These are phyloP conservation scores for Macrosiphum euphorbiae DNA, from an alignment of 2,888 invertebrate species.

Conservation along the genomic window DNA sequence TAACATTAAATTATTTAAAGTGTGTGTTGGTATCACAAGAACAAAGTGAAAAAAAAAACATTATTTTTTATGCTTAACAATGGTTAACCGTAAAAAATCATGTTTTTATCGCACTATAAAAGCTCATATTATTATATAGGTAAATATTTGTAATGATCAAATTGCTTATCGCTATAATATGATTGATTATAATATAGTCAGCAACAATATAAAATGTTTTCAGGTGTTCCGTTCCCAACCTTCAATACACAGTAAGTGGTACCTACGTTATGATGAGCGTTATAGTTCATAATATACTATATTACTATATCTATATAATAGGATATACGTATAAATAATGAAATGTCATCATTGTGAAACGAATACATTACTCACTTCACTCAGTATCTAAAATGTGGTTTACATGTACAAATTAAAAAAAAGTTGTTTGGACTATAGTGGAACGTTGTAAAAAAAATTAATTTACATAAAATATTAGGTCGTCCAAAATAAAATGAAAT, in stretches of 20 bases:
- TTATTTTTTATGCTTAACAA: neutral
- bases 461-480: slow-evolving; percentile 1
- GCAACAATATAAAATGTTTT: neutral
- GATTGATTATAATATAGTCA: neutral
- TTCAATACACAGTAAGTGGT: neutral
- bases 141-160: neutral
- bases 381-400: slow-evolving; percentile 1
- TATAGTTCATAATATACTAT: neutral
- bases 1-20: neutral
- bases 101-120: neutral
- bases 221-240: neutral
- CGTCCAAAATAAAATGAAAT: neutral
- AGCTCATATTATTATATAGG: neutral
- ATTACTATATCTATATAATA: neutral
- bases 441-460: neutral
- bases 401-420: neutral
- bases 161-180: neutral
- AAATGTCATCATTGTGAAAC: neutral
- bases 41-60: neutral
- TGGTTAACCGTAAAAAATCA: neutral
- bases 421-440: neutral
- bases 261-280: neutral
- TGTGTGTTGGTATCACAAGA: neutral
- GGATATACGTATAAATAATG: neutral
- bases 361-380: neutral